Evolutionary conservation across 2,113 vertebrate species (phyloP).

Genomic region (Prunella himalayana): DNA sequence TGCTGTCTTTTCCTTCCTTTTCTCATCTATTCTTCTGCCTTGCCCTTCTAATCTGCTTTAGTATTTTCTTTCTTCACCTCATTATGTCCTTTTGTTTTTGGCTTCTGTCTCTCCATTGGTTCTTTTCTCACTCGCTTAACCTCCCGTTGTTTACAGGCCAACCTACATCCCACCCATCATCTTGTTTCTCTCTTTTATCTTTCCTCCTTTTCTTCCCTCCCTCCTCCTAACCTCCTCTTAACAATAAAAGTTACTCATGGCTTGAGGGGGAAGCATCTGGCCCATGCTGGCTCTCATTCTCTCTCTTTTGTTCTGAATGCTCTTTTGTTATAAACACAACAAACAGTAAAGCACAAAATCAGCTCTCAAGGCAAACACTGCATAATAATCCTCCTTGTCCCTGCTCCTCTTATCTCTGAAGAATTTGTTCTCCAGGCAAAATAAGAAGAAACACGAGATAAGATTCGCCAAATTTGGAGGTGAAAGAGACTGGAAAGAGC

Average conservation of each 20-base stretch:
- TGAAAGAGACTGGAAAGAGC: neutral
- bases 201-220: neutral
- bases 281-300: neutral
- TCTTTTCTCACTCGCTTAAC: neutral
- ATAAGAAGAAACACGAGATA: conserved; percentile 14
- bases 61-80: neutral
- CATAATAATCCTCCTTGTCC: conserved; percentile 9
- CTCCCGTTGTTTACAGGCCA: neutral
- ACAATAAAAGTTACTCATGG: conserved; percentile 30
- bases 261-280: conserved; percentile 34
- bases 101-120: neutral
- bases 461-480: neutral
- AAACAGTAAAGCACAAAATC: conserved; percentile 44
- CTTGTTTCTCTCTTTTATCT: conserved; percentile 31
- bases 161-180: neutral
- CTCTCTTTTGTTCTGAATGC: conserved; percentile 42
- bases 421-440: conserved; percentile 43
- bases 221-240: neutral
- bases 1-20: neutral
- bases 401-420: conserved; percentile 47
- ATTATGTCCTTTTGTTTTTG: neutral
- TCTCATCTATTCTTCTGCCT: neutral
- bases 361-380: conserved; percentile 20
- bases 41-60: neutral
- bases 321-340: conserved; percentile 49